phyloP scores from a whole-genome alignment of 2,113 vertebrate species.

The Tyto alba region DNA sequence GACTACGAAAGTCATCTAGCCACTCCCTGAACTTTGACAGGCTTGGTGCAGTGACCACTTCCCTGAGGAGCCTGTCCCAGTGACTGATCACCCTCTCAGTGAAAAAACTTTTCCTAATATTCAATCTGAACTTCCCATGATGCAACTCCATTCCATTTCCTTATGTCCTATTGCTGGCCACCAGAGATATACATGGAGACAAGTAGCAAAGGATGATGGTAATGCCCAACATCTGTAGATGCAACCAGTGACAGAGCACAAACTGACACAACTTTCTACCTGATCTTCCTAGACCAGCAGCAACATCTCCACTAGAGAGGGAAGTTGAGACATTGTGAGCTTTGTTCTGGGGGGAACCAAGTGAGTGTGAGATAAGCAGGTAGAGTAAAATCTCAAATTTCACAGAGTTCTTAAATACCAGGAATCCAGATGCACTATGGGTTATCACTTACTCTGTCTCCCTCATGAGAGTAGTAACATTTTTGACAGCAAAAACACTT shows the following conservation, averaged over 20 bases:
- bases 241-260: background rate
- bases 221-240: background rate
- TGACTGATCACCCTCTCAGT: rapidly evolving
- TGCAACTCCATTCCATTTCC: background rate
- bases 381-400: background rate
- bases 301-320: background rate
- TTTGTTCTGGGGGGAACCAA: background rate
- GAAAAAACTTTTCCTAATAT: background rate
- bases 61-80: background rate
- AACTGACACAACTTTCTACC: background rate
- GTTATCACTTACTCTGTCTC: background rate
- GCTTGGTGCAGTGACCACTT: background rate
- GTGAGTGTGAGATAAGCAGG: background rate
- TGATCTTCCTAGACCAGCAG: background rate
- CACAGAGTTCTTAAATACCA: background rate
- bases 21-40: background rate
- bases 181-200: background rate
- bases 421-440: background rate
- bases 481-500: background rate
- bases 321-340: background rate
- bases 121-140: background rate
- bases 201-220: background rate
- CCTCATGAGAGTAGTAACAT: background rate
- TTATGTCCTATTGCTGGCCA: background rate
- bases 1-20: background rate